phyloP scores from a whole-genome alignment of 2,888 invertebrate genomes.

The Leptothorax acervorum region DNA sequence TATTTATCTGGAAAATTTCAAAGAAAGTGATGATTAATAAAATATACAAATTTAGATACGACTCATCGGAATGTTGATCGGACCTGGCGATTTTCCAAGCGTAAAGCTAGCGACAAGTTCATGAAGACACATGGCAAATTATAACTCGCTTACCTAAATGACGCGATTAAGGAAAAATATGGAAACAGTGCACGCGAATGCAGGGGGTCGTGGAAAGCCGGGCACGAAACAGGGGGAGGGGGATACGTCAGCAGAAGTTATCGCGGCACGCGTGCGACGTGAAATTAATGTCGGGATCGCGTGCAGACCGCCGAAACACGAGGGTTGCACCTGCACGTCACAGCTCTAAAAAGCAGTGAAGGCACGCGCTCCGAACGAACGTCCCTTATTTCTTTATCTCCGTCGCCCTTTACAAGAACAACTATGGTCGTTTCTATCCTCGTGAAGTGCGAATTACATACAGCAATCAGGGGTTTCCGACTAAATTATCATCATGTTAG shows the following conservation, averaged over 20 bases:
- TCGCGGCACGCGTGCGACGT: slow-evolving; percentile 61
- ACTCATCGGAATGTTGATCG: slow-evolving; percentile 21
- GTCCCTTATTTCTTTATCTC: slow-evolving; percentile 47
- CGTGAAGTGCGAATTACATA: slow-evolving; percentile 12
- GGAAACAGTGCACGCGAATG: slow-evolving; percentile 55
- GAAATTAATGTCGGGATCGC: slow-evolving; percentile 76
- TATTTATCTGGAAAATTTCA: neutral
- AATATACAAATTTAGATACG: neutral
- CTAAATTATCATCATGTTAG: slow-evolving; percentile 16
- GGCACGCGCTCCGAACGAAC: slow-evolving; percentile 71
- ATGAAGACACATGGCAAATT: slow-evolving; percentile 53
- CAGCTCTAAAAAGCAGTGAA: slow-evolving; percentile 64
- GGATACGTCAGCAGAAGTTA: slow-evolving; percentile 53
- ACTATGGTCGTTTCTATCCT: neutral
- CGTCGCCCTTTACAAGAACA: slow-evolving; percentile 26
- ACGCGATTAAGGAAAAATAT: slow-evolving; percentile 50
- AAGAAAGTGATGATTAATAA: neutral
- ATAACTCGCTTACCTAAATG: slow-evolving; percentile 56
- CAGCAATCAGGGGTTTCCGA: slow-evolving; percentile 4
- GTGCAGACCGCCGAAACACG: slow-evolving; percentile 67
- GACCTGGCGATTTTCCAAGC: slow-evolving; percentile 14
- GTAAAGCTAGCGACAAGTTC: slow-evolving; percentile 52
- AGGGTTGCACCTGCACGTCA: slow-evolving; percentile 67
- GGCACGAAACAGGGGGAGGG: slow-evolving; percentile 18
- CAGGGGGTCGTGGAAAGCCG: slow-evolving; percentile 29